Conservation (phyloP, 2,888 invertebrate species). For the Sicus ferrugineus region DNA sequence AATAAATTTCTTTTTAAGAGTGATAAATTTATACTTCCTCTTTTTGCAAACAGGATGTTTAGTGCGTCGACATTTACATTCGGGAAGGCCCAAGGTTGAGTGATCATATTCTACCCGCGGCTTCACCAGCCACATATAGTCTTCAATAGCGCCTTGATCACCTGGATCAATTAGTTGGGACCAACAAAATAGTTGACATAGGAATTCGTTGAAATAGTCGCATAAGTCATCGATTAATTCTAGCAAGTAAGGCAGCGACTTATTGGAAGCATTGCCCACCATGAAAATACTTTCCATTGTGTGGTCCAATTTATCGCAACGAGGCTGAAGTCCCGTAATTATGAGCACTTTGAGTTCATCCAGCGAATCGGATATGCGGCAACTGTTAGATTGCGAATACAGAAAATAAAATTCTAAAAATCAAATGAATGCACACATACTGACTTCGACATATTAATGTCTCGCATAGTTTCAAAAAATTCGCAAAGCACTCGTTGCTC, state of each 20-base stretch:
- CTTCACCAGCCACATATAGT: slow-evolving; percentile 47
- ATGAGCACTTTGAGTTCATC: slow-evolving; percentile 39
- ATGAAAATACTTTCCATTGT: slow-evolving; percentile 48
- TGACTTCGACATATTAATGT: slow-evolving; percentile 51
- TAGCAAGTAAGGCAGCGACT: slow-evolving; percentile 39
- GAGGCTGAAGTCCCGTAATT: slow-evolving; percentile 40
- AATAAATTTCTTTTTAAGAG: too few relatives aligned
- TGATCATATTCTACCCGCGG: slow-evolving; percentile 42
- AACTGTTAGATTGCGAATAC: slow-evolving; percentile 30
- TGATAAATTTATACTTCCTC: neutral
- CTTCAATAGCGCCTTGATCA: slow-evolving; percentile 49
- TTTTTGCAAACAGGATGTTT: slow-evolving; percentile 18
- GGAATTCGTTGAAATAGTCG: slow-evolving; percentile 46
- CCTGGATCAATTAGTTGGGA: slow-evolving; percentile 50
- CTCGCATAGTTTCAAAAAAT: slow-evolving; percentile 46
- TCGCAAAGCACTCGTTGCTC: slow-evolving; percentile 46
- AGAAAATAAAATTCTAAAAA: neutral
- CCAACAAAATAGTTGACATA: slow-evolving; percentile 49
- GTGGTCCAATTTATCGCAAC: slow-evolving; percentile 45
- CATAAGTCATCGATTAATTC: slow-evolving; percentile 47
- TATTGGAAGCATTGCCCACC: slow-evolving; percentile 24
- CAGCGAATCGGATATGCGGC: slow-evolving; percentile 36
- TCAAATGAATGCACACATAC: slow-evolving; percentile 20
- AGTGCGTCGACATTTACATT: slow-evolving; percentile 51
- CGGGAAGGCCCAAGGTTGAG: slow-evolving; percentile 41